These are phyloP conservation scores for Clytia hemisphaerica DNA, from an alignment of 30 jellyfish, hydroid and myxozoan genomes.

Conservation along the genomic window DNA sequence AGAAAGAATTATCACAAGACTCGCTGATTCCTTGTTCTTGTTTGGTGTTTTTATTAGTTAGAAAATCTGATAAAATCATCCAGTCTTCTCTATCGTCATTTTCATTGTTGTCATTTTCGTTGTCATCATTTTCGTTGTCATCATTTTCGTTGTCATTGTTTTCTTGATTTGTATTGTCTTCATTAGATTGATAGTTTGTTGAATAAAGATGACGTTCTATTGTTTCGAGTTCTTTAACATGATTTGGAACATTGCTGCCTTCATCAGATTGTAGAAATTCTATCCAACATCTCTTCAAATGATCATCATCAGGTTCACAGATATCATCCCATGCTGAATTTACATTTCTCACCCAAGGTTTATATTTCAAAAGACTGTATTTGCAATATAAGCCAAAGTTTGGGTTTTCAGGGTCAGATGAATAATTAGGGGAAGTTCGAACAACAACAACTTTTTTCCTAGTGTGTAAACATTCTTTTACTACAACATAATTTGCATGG, in stretches of 20 bases:
- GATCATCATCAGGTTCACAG: constrained; percentile 25
- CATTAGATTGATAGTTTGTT: too few relatives aligned
- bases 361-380: constrained; percentile 26
- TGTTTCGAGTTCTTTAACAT: constrained; percentile 20
- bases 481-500: constrained; percentile 27
- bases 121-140: constrained; percentile 6
- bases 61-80: constrained; percentile 47
- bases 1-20: background rate
- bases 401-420: background rate
- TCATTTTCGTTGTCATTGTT: constrained; percentile 1
- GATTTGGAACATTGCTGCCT: constrained; percentile 18
- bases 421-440: background rate
- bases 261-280: constrained; percentile 22
- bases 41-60: background rate
- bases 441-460: background rate
- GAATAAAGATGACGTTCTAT: background rate
- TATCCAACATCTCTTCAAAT: constrained; percentile 19
- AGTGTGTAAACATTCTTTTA: constrained; percentile 11
- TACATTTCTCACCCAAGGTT: constrained; percentile 39
- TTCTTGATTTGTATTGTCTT: too few relatives aligned
- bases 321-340: constrained; percentile 36
- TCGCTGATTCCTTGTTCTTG: too few relatives aligned
- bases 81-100: constrained; percentile 36
- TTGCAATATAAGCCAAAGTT: constrained; percentile 38
- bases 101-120: background rate